Percentiles rank a stretch among this genome's conserved stretches.
phyloP scores from a whole-genome alignment of 2,888 invertebrate genomes.

The Sinopyrophorus schimmeli region DNA sequence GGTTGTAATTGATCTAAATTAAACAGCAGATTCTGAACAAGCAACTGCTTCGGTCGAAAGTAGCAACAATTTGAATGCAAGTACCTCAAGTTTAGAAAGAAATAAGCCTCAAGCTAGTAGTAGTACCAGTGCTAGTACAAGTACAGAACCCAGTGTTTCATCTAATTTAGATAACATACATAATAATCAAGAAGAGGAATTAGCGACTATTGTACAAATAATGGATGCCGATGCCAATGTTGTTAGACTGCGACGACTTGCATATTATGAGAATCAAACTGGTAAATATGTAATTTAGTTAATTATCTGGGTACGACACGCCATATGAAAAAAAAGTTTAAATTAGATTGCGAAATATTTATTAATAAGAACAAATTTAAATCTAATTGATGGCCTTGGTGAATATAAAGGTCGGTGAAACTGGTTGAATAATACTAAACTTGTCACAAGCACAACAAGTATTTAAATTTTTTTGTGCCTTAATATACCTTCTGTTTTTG shows the following conservation, averaged over 20 bases:
- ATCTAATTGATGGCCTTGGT: too few relatives aligned
- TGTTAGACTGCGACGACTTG: slow-evolving; percentile 53
- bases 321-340: too few relatives aligned
- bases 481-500: too few relatives aligned
- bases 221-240: slow-evolving; percentile 60
- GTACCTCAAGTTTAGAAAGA: slow-evolving; percentile 32
- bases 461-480: too few relatives aligned
- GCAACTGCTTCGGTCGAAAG: slow-evolving; percentile 48
- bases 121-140: slow-evolving; percentile 18
- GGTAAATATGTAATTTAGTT: slow-evolving; percentile 18
- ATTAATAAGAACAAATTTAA: too few relatives aligned
- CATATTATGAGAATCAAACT: slow-evolving; percentile 45
- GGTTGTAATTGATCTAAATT: not conserved
- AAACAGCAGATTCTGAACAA: slow-evolving; percentile 45
- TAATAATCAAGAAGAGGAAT: slow-evolving; percentile 36
- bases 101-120: slow-evolving; percentile 39
- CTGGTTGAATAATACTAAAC: too few relatives aligned
- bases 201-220: slow-evolving; percentile 61
- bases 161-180: not conserved
- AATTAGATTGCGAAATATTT: too few relatives aligned
- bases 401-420: too few relatives aligned
- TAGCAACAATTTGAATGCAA: slow-evolving; percentile 39
- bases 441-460: too few relatives aligned
- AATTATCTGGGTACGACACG: not conserved
- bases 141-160: not conserved